Base-by-base conservation (phyloP, 2,113 vertebrate species). In the Semnornis frantzii region DNA sequence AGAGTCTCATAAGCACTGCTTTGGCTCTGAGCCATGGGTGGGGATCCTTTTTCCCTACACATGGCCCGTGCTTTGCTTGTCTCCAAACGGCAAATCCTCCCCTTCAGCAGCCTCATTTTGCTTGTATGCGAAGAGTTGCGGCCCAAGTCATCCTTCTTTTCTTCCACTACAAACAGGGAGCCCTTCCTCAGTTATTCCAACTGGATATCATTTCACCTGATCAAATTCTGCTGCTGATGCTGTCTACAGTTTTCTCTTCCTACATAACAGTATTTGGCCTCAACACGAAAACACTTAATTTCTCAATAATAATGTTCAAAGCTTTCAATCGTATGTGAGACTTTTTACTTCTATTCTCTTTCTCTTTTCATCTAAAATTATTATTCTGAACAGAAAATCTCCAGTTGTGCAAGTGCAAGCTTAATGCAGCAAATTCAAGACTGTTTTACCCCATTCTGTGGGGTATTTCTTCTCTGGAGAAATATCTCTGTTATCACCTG, bases 11-110 rank as follows among this genome's bases (percentile, higher is more conserved):
- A 87, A 90, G 85, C 90, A 85, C 73, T 0, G 0, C 65, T n/a
- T 16, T 95, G 95, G 95, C 96, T 54, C 23, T 0, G 17, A 62
- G 95, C 95, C 95, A 94, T 1, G 76, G 88, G 79, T 62, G 75
- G 90, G 57, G 92, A 91, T 87, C 89, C 82, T 83, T 94, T 88
- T 85, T 31, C 92, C 83, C 77, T 16, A 68, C 72, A 86, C 39
- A 64, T 28, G 34, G 87, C 65, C 72, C 31, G 8, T 21, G 59
- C 73, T 87, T 89, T 2, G 2, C 79, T 93, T 28, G 24, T 84
- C 50, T 75, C 57, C 27, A 54, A 92, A 48, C 59, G 50, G 80
- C 52, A 87, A 88, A 91, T 65, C 58, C 48, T 42, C 70, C 80
- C 85, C 73, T 90, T 90, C 73, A 15, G 27, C 37, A 90, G 85